phyloP scores from a whole-genome alignment of 2,113 vertebrate species.

The Salvelinus sp. region DNA sequence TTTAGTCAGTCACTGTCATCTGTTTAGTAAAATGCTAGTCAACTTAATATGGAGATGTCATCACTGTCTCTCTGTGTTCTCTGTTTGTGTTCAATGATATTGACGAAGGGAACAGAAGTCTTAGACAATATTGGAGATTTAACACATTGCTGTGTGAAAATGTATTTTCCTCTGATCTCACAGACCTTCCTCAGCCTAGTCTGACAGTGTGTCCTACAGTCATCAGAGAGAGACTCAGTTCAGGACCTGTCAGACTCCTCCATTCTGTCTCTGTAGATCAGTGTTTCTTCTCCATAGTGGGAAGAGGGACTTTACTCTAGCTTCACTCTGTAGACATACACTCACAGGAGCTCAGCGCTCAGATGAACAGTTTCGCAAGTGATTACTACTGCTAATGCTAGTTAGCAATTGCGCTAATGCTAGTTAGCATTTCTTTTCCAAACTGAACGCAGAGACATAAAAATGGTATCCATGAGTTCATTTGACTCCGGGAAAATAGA shows the following conservation, averaged over 20 bases:
- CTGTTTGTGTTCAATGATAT: too few relatives aligned
- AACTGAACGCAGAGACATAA: too few relatives aligned
- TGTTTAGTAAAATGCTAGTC: too few relatives aligned
- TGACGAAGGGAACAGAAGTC: too few relatives aligned
- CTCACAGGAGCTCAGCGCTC: neutral
- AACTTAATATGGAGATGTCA: too few relatives aligned
- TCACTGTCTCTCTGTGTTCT: too few relatives aligned
- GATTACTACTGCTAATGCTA: neutral
- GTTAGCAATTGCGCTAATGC: neutral
- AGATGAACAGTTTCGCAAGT: neutral
- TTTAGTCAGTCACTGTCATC: too few relatives aligned
- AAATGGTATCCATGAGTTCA: too few relatives aligned
- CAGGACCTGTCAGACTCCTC: neutral
- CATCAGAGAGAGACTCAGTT: constrained; percentile 3
- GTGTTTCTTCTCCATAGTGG: neutral
- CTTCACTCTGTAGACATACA: neutral
- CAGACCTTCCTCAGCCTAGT: neutral
- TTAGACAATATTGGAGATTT: too few relatives aligned
- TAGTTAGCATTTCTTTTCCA: too few relatives aligned
- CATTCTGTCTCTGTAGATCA: neutral
- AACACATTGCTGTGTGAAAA: too few relatives aligned
- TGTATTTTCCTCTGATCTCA: neutral
- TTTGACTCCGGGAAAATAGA: too few relatives aligned
- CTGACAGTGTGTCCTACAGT: neutral
- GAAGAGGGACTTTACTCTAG: neutral